Conservation (phyloP, 2,888 invertebrate species). For the Physocephala rufipes region DNA sequence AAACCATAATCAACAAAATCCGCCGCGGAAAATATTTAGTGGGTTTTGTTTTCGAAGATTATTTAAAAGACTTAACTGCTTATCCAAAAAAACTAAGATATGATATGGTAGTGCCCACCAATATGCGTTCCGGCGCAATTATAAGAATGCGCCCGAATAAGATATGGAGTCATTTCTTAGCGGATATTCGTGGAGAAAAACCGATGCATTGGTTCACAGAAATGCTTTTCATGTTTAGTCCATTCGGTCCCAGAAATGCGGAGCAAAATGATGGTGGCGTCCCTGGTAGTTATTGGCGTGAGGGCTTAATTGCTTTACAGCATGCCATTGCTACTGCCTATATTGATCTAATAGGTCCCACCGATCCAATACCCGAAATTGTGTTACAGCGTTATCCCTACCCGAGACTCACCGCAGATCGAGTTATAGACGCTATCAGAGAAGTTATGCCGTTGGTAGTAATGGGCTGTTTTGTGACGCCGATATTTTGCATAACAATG, state of each 20-base stretch:
- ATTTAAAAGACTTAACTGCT: background rate
- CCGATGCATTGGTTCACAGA: background rate
- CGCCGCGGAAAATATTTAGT: background rate
- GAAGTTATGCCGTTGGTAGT: constrained; percentile 77
- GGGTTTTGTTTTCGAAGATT: background rate
- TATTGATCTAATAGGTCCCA: constrained; percentile 48
- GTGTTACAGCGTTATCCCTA: constrained; percentile 71
- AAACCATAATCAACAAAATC: background rate
- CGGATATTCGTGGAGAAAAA: background rate
- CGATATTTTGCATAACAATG: constrained; percentile 78
- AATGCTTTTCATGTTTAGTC: background rate
- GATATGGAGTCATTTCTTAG: background rate
- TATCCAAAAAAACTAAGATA: background rate
- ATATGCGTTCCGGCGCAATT: background rate
- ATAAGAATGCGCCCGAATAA: background rate
- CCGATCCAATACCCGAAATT: constrained; percentile 45
- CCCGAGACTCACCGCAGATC: constrained; percentile 72
- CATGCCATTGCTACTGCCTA: constrained; percentile 67
- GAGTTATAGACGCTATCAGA: constrained; percentile 72
- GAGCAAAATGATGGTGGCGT: constrained; percentile 64
- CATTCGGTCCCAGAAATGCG: constrained; percentile 16
- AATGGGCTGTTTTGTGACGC: constrained; percentile 80
- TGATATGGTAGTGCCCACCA: background rate
- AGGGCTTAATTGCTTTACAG: constrained; percentile 75
- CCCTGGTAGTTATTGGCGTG: constrained; percentile 69